These are phyloP conservation scores for Gallinago media DNA, from an alignment of 2,113 vertebrate species.

Conservation along the genomic window DNA sequence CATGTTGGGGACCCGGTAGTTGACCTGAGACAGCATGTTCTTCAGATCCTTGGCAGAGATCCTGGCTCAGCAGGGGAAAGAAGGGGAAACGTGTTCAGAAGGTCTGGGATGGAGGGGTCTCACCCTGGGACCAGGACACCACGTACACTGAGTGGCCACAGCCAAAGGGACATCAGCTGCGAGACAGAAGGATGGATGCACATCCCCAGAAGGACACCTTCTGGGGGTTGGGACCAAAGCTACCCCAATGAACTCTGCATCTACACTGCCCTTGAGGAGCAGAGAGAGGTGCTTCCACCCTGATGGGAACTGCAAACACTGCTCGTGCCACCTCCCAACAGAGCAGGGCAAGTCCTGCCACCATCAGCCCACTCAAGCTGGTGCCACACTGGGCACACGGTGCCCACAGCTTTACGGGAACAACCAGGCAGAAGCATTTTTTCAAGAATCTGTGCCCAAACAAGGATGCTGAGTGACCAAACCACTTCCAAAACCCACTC, in stretches of 20 bases:
- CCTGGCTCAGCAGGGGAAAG: constrained; percentile 74
- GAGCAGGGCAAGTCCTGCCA: background rate
- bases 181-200: fast-evolving
- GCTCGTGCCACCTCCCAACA: background rate
- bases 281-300: background rate
- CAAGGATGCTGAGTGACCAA: background rate
- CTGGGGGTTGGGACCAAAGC: background rate
- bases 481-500: background rate
- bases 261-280: background rate
- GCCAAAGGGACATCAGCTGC: background rate
- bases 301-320: background rate
- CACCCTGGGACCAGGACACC: background rate
- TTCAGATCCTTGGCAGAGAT: constrained; percentile 98
- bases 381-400: background rate
- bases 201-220: fast-evolving
- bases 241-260: background rate
- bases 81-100: background rate
- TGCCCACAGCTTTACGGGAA: background rate
- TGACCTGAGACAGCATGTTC: constrained; percentile 97
- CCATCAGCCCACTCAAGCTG: fast-evolving
- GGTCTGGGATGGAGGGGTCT: background rate
- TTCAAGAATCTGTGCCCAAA: background rate
- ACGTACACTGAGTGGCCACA: fast-evolving
- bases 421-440: fast-evolving
- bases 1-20: constrained; percentile 98